Percentiles rank a stretch among this genome's conserved stretches.
These are phyloP conservation scores for Cantharis rufa DNA, from an alignment of 2,888 invertebrate species.

Conservation along the genomic window DNA sequence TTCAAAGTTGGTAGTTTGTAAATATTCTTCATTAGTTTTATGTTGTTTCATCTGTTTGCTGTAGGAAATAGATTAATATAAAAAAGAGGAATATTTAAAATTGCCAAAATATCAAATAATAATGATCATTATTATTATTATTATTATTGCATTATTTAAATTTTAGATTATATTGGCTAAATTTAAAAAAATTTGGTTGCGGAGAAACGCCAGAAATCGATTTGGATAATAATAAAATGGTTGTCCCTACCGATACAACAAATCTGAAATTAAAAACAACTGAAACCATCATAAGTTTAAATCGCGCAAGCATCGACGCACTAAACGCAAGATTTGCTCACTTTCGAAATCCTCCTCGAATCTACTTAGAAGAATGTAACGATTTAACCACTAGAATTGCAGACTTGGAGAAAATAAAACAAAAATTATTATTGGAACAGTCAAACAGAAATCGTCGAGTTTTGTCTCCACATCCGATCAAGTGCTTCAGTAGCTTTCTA, in stretches of 20 bases:
- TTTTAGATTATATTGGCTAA: no score
- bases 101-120: no score
- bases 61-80: no score
- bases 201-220: background rate
- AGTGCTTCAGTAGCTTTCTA: slow-evolving; percentile 73
- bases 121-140: no score
- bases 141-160: no score
- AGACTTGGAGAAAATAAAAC: slow-evolving; percentile 85
- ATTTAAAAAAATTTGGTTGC: background rate
- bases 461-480: no score
- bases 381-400: slow-evolving; percentile 91
- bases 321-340: slow-evolving; percentile 91
- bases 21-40: no score
- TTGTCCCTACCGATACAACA: background rate
- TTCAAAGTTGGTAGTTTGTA: no score
- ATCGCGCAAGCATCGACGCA: slow-evolving; percentile 91
- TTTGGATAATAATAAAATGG: background rate
- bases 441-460: slow-evolving; percentile 58
- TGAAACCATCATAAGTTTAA: slow-evolving; percentile 90
- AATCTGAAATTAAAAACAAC: slow-evolving; percentile 83
- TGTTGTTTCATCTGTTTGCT: no score
- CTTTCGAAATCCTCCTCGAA: slow-evolving; percentile 88
- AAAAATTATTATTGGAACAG: slow-evolving; percentile 79
- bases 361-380: slow-evolving; percentile 91
- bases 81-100: no score